A percentile compares a stretch with the other conserved stretches of the same genome.
Evolutionary conservation across 2,888 invertebrate genomes (phyloP).

Genomic region (Oconnorella tubifera): DNA sequence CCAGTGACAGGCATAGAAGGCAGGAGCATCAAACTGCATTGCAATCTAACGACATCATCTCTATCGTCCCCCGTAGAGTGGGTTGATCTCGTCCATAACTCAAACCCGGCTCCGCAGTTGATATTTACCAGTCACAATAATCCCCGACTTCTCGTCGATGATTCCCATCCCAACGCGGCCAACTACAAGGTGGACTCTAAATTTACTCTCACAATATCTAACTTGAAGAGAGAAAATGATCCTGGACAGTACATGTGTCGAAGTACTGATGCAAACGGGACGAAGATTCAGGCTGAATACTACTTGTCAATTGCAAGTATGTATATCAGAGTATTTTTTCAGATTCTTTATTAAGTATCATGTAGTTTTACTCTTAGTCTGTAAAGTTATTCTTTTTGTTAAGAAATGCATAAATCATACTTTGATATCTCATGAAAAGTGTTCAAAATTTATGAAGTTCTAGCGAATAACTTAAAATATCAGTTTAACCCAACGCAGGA

Average conservation of each 20-base stretch:
- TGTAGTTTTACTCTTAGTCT: not conserved
- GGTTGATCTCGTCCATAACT: slow-evolving; percentile 10
- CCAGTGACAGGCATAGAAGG: slow-evolving; percentile 1
- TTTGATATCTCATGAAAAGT: not conserved
- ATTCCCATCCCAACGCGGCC: not conserved
- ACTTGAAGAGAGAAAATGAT: slow-evolving; percentile 7
- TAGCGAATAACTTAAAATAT: too few relatives aligned
- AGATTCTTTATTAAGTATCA: not conserved
- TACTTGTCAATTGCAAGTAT: slow-evolving; percentile 11
- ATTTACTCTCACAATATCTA: not conserved
- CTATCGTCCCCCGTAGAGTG: slow-evolving; percentile 5
- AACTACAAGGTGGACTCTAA: slow-evolving; percentile 1
- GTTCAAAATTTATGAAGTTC: too few relatives aligned
- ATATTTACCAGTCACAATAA: slow-evolving; percentile 12
- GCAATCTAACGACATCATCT: not conserved
- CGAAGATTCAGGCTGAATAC: not conserved
- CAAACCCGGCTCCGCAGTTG: not conserved
- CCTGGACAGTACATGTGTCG: slow-evolving; percentile 10
- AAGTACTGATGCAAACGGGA: not conserved
- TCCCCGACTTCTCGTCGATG: not conserved
- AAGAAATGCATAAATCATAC: not conserved
- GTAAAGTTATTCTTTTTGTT: not conserved
- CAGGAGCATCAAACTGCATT: not conserved
- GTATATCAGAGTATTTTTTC: not conserved
- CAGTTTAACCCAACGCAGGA: too few relatives aligned